phyloP scores from a whole-genome alignment of 64 coral and sea anemone species.

The Montipora efflorescens region DNA sequence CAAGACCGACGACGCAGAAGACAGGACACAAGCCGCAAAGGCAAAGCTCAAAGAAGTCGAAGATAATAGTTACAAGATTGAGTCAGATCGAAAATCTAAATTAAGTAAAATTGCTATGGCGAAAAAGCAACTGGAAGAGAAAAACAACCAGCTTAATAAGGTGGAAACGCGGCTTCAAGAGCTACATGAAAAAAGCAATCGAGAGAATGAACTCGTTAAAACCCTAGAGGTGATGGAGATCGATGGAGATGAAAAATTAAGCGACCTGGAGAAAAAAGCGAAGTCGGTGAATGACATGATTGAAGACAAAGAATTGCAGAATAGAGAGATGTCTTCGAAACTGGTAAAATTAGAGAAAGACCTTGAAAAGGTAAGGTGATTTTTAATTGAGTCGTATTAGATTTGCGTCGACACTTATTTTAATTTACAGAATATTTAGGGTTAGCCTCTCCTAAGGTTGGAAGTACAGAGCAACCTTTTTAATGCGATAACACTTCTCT shows the following conservation, averaged over 20 bases:
- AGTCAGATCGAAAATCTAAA: constrained; percentile 67
- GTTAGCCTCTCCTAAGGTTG: too few species aligned
- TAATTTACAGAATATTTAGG: too few species aligned
- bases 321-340: constrained; percentile 54
- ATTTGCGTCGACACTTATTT: background rate
- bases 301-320: constrained; percentile 62
- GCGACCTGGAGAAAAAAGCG: constrained; percentile 67
- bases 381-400: background rate
- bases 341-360: constrained; percentile 72
- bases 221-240: constrained; percentile 76
- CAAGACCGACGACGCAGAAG: constrained; percentile 81
- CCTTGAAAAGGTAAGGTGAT: constrained; percentile 33
- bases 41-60: constrained; percentile 53
- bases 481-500: background rate
- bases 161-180: constrained; percentile 39
- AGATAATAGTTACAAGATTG: constrained; percentile 41
- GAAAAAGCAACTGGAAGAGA: constrained; percentile 49
- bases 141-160: constrained; percentile 14
- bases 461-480: background rate
- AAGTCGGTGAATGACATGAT: constrained; percentile 56
- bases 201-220: constrained; percentile 72
- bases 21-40: constrained; percentile 76
- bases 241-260: constrained; percentile 88
- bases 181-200: constrained; percentile 59
- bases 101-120: constrained; percentile 59